Percentiles rank a stretch among this genome's conserved stretches.
phyloP scores from a whole-genome alignment of 2,888 invertebrate species.

The Lucinisca nassula region DNA sequence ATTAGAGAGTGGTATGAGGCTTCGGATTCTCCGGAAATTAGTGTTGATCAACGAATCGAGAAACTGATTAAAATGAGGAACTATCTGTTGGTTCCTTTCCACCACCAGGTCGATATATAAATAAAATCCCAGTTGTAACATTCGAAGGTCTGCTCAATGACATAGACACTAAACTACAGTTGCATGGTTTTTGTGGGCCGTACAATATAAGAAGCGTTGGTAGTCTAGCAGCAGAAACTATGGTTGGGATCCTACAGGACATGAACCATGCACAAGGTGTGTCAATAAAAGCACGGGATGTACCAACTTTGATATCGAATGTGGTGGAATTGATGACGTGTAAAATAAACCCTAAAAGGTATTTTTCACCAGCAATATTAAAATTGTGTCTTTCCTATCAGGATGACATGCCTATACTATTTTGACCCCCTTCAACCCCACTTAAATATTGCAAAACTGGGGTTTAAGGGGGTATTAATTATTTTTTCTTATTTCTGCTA shows the following conservation, averaged over 20 bases:
- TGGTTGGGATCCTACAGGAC: conserved; percentile 35
- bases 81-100: conserved; percentile 34
- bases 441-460: too few species aligned
- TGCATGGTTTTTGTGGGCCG: conserved; percentile 11
- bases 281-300: conserved; percentile 48
- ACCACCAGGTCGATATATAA: conserved; percentile 18
- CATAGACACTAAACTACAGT: conserved; percentile 42
- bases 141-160: conserved; percentile 44
- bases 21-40: conserved; percentile 24
- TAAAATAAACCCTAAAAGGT: conserved; percentile 25
- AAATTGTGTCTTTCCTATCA: too few species aligned
- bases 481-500: too few species aligned
- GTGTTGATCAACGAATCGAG: conserved; percentile 5
- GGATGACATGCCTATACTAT: too few species aligned
- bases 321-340: conserved; percentile 35
- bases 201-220: conserved; percentile 41
- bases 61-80: conserved; percentile 13
- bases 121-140: conserved; percentile 34
- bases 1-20: conserved; percentile 41
- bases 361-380: too few species aligned
- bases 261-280: conserved; percentile 32
- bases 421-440: too few species aligned
- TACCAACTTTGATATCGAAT: conserved; percentile 25
- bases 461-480: too few species aligned
- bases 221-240: conserved; percentile 49